These are phyloP conservation scores for Dolichotis patagonum DNA, from an alignment of 2,113 vertebrate genomes.

Conservation along the genomic window DNA sequence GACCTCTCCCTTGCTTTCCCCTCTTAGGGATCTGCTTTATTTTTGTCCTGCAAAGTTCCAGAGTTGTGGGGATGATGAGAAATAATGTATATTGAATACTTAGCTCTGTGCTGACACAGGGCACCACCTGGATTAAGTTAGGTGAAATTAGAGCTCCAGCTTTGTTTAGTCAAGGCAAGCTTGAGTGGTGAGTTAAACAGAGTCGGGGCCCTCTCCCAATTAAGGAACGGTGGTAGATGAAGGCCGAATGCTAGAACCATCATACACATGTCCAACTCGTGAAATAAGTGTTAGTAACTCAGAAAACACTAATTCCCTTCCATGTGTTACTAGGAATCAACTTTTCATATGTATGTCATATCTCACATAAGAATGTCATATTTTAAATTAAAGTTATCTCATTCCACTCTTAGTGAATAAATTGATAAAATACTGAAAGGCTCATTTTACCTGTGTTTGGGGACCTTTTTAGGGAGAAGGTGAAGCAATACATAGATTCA, in stretches of 20 bases:
- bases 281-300: background rate
- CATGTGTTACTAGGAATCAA: background rate
- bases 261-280: background rate
- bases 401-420: background rate
- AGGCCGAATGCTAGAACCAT: background rate
- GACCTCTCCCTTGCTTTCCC: background rate
- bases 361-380: background rate
- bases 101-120: background rate
- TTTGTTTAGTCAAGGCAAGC: background rate
- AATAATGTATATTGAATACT: background rate
- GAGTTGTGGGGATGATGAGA: background rate
- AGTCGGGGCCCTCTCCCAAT: background rate
- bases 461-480: background rate
- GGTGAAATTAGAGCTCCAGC: background rate
- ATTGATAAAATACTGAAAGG: background rate
- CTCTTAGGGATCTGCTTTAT: background rate
- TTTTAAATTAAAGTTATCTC: background rate
- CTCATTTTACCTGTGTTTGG: background rate
- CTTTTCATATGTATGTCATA: accelerated
- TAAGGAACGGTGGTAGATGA: background rate
- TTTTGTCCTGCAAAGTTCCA: background rate
- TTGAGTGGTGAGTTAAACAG: background rate
- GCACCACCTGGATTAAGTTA: background rate
- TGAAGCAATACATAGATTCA: background rate
- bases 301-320: background rate